Percentiles rank a stretch among this genome's conserved stretches.
Evolutionary conservation across 2,888 invertebrate genomes (phyloP).

Genomic region (Lithophane ornitopus): DNA sequence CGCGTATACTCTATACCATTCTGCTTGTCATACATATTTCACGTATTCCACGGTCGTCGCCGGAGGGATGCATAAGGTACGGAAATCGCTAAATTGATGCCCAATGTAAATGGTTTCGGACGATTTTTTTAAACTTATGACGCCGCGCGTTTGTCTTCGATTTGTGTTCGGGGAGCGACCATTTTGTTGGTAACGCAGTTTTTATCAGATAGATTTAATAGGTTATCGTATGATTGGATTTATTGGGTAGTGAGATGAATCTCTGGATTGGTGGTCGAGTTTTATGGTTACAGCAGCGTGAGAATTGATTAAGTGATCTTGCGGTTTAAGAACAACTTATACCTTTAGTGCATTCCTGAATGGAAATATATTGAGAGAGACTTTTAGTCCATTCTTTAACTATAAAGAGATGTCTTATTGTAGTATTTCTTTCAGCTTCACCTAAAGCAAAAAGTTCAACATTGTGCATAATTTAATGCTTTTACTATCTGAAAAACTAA

Average conservation of each 20-base stretch:
- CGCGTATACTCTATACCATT: slow-evolving; percentile 37
- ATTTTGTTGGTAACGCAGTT: slow-evolving; percentile 36
- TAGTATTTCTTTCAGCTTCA: background rate
- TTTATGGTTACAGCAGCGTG: background rate
- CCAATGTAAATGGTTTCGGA: slow-evolving; percentile 68
- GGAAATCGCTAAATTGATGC: slow-evolving; percentile 70
- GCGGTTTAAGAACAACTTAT: background rate
- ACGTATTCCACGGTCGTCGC: slow-evolving; percentile 63
- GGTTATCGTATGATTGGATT: slow-evolving; percentile 16
- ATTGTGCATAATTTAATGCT: background rate
- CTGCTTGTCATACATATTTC: slow-evolving; percentile 69
- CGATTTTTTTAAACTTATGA: slow-evolving; percentile 74
- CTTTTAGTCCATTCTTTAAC: too few species aligned
- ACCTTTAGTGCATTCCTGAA: too few species aligned
- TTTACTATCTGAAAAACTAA: background rate
- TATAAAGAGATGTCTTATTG: background rate
- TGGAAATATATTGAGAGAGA: background rate
- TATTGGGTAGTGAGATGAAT: slow-evolving; percentile 22
- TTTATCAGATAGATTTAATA: slow-evolving; percentile 27
- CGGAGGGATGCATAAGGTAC: slow-evolving; percentile 69
- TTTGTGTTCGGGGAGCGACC: slow-evolving; percentile 50
- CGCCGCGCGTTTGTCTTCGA: slow-evolving; percentile 58
- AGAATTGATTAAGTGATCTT: too few species aligned
- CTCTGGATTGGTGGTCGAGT: background rate
- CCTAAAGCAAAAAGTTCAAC: background rate